Evolutionary conservation across 2,113 vertebrate genomes (phyloP).

Genomic region (Pyxicephalus adspersus): DNA sequence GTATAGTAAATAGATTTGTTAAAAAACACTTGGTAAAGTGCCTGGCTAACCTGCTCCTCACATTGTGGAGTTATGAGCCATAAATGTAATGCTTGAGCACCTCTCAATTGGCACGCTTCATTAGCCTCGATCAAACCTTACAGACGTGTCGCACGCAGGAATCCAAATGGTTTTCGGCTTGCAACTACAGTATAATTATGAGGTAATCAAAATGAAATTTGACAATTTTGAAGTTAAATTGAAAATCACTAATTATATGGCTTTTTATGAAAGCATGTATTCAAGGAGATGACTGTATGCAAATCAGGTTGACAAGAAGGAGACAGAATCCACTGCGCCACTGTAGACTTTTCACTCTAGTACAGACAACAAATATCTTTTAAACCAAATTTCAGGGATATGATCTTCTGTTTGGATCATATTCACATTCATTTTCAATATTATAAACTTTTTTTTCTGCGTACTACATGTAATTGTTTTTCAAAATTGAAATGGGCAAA

Average conservation of each 20-base stretch:
- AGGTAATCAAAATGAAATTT: constrained; percentile 72
- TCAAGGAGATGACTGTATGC: constrained; percentile 66
- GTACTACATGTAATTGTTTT: too few species aligned
- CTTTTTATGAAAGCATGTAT: constrained; percentile 69
- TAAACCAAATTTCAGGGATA: too few species aligned
- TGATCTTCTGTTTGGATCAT: too few species aligned
- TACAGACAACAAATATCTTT: constrained; percentile 64
- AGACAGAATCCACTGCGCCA: constrained; percentile 69
- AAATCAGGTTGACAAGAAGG: constrained; percentile 65
- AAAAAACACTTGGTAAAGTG: constrained; percentile 60
- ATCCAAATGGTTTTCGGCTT: constrained; percentile 62
- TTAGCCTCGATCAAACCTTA: constrained; percentile 67
- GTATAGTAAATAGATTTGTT: constrained; percentile 61
- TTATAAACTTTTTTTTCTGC: too few species aligned
- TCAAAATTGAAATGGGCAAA: too few species aligned
- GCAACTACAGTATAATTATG: constrained; percentile 65
- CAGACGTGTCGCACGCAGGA: constrained; percentile 62
- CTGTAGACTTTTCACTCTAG: constrained; percentile 63
- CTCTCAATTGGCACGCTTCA: constrained; percentile 66
- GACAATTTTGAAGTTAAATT: constrained; percentile 71
- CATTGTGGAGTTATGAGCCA: constrained; percentile 68
- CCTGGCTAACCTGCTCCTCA: constrained; percentile 62
- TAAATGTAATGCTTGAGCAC: constrained; percentile 64
- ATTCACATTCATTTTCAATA: too few species aligned
- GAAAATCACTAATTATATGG: constrained; percentile 71